These are phyloP conservation scores for Byasa hedistus DNA, from an alignment of 2,888 invertebrate genomes.

Conservation along the genomic window DNA sequence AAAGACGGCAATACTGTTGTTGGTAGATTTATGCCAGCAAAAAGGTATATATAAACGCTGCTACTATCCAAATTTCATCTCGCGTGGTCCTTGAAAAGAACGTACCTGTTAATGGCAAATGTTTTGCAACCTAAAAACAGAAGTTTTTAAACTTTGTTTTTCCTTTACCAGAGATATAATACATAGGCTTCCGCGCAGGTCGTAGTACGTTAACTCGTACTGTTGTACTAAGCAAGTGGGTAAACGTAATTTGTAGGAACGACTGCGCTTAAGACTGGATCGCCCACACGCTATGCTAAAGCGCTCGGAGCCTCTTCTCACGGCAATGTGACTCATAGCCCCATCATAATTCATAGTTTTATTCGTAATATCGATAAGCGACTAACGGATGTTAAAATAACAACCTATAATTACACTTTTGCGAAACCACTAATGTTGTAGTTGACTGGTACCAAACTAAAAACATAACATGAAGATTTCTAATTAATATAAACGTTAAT, in stretches of 20 bases:
- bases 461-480: background rate
- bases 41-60: too few relatives aligned
- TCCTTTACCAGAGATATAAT: conserved; percentile 6
- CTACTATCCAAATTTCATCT: too few relatives aligned
- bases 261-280: conserved; percentile 56
- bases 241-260: conserved; percentile 68
- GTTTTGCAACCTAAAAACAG: too few relatives aligned
- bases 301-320: conserved; percentile 51
- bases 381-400: conserved; percentile 35
- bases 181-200: conserved; percentile 11
- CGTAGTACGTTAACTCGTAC: conserved; percentile 28
- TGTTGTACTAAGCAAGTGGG: conserved; percentile 48
- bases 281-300: conserved; percentile 57
- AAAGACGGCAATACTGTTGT: too few relatives aligned
- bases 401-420: conserved; percentile 31
- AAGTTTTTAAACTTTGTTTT: background rate
- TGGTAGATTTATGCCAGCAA: too few relatives aligned
- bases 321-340: conserved; percentile 55
- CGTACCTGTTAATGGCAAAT: too few relatives aligned
- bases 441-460: background rate
- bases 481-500: background rate
- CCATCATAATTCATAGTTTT: conserved; percentile 52
- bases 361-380: conserved; percentile 39
- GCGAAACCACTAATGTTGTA: conserved; percentile 27
- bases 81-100: too few relatives aligned